phyloP scores from a whole-genome alignment of 2,888 invertebrate genomes.

The Apamea epomidion region DNA sequence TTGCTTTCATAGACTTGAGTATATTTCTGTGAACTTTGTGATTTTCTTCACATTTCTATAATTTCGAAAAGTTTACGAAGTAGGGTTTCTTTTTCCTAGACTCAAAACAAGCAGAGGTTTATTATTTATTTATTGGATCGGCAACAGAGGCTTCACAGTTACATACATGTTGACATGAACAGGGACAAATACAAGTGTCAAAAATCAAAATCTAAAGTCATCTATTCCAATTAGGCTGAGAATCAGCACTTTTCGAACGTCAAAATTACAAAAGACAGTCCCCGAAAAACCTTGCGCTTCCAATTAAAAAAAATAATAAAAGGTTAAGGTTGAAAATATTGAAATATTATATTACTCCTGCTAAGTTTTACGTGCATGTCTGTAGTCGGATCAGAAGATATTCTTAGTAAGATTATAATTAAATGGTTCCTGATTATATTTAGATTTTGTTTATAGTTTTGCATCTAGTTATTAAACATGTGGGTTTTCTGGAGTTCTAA shows the following conservation, averaged over 20 bases:
- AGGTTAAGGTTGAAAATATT: background rate
- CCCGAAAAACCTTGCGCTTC: too few relatives aligned
- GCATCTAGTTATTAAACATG: background rate
- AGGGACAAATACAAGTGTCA: too few relatives aligned
- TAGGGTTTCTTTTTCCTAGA: background rate
- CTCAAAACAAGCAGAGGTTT: background rate
- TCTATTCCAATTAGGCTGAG: too few relatives aligned
- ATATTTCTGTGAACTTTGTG: background rate
- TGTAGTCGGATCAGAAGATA: background rate
- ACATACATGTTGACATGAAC: too few relatives aligned
- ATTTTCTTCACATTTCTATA: background rate
- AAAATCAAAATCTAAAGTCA: too few relatives aligned
- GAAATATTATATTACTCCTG: background rate
- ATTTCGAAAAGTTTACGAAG: background rate
- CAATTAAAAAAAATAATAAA: too few relatives aligned
- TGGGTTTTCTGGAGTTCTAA: background rate
- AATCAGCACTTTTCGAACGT: too few relatives aligned
- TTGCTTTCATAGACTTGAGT: background rate
- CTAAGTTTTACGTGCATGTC: background rate
- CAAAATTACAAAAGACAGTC: too few relatives aligned
- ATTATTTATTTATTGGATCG: too few relatives aligned
- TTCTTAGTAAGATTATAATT: background rate
- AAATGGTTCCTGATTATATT: background rate
- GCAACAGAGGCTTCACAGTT: too few relatives aligned
- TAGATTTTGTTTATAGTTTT: too few relatives aligned